phyloP scores from a whole-genome alignment of 37 sponge, comb jelly and placozoan species.

The Haliclona indistincta region DNA sequence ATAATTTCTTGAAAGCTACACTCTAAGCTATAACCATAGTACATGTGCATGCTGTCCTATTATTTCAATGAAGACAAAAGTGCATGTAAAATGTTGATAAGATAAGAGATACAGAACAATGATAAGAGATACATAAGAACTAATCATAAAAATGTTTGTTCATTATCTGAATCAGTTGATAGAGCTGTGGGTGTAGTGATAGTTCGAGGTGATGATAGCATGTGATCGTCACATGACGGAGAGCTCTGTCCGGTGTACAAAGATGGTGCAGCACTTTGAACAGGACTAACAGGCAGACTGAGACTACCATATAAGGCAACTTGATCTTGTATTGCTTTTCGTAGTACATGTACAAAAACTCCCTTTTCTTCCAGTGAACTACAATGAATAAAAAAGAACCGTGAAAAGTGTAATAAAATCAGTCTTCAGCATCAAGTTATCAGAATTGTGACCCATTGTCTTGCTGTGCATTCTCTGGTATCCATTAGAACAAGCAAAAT shows the following conservation, averaged over 20 bases:
- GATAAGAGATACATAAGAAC: background rate
- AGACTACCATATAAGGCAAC: constrained; percentile 5
- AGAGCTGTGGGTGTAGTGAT: background rate
- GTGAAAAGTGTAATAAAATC: too few species aligned
- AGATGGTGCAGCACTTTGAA: background rate
- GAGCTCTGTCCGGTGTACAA: background rate
- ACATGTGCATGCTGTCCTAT: too few species aligned
- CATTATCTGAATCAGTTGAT: constrained; percentile 5
- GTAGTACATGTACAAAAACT: constrained; percentile 8
- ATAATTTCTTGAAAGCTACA: too few species aligned
- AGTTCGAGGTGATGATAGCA: background rate
- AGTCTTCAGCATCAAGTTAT: too few species aligned
- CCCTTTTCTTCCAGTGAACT: constrained; percentile 41
- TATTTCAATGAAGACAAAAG: too few species aligned
- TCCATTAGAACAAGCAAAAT: too few species aligned
- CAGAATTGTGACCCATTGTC: too few species aligned
- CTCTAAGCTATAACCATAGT: too few species aligned
- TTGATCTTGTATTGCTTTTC: constrained; percentile 40
- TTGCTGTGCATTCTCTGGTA: too few species aligned
- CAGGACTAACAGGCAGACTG: constrained; percentile 2
- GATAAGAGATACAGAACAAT: too few species aligned
- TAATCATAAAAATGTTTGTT: constrained; percentile 1
- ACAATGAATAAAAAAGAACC: background rate
- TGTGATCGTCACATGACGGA: constrained; percentile 1
- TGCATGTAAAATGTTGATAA: too few species aligned